Conservation (phyloP, 2,797 vertebrate species). For the Sebastes miniatus region DNA sequence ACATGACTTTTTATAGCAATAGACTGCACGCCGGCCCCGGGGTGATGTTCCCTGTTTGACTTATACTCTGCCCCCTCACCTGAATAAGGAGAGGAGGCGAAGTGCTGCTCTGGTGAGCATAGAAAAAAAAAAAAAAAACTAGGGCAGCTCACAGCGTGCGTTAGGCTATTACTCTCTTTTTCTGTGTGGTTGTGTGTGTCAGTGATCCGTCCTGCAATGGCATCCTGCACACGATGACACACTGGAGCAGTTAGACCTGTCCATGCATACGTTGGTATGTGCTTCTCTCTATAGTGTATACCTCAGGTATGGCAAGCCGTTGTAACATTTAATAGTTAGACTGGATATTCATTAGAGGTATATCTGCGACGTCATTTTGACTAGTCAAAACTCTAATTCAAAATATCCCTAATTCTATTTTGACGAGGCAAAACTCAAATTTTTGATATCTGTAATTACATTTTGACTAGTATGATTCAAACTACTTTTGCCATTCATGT, state of each 20-base stretch:
- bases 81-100: constrained; percentile 14
- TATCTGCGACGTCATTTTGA: too few relatives aligned
- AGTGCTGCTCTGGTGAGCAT: constrained; percentile 7
- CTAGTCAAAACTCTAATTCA: too few relatives aligned
- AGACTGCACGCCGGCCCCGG: background rate
- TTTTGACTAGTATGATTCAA: too few relatives aligned
- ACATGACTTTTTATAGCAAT: constrained; percentile 39
- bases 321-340: too few relatives aligned
- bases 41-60: constrained; percentile 27
- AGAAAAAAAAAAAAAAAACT: background rate
- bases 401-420: too few relatives aligned
- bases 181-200: background rate
- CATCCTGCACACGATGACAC: background rate
- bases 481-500: too few relatives aligned
- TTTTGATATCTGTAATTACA: too few relatives aligned
- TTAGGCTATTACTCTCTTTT: background rate
- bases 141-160: constrained; percentile 20
- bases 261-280: background rate
- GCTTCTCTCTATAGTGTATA: background rate
- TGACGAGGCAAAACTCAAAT: too few relatives aligned
- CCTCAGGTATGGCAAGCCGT: too few relatives aligned
- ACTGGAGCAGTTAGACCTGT: background rate
- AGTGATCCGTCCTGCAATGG: background rate
- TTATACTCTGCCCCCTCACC: constrained; percentile 38
- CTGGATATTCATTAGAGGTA: too few relatives aligned